Evolutionary conservation across 2,888 invertebrate genomes (phyloP), one percentile per base, ranked within the genome.

Genomic region (Sinelater perroti): DNA sequence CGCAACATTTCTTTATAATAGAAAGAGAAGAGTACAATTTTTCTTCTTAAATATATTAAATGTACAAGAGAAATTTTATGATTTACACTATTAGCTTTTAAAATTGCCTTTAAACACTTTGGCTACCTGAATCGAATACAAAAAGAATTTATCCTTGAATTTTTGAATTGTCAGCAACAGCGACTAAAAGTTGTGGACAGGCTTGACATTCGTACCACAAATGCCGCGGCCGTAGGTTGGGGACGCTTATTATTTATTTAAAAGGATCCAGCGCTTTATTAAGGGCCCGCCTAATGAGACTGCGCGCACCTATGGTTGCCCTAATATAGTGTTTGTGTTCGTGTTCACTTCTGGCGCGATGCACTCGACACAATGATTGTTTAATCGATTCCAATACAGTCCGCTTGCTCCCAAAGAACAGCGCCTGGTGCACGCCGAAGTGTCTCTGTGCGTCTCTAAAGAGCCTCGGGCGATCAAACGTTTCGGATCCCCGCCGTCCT

Each of bases 351-450:
- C 68, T 71, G 64, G 65, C 63, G 66, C 61, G 64, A 60, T 70
- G 69, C 68, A 66, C 68, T 65, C 71, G 66, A 69, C 67, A 68
- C 70, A 69, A 70, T 70, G 68, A 68, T 69, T 70, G 72, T 66
- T 68, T 71, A 72, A 72, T 72, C 71, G 70, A 71, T 70, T 71
- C 65, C 62, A 60, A 64, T 64, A 69, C 72, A 71, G 67, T 70
- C 67, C 67, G 70, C 66, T 72, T 70, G 62, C 55, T 65, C 65
- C 66, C 66, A 67, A 68, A 70, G 67, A 70, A 68, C 65, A 51
- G 46, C 57, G 53, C 38, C 14, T 21, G 46, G 38, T 52, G 18
- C 44, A 56, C 33, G 26, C 40, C 33, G 40, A 51, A 52, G 40
- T 51, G 57, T 46, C 51, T 33, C 42, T 18, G 10, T 49, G 30